Base-by-base conservation (phyloP, 2,113 vertebrate genomes). In the Epinephelus moara region DNA sequence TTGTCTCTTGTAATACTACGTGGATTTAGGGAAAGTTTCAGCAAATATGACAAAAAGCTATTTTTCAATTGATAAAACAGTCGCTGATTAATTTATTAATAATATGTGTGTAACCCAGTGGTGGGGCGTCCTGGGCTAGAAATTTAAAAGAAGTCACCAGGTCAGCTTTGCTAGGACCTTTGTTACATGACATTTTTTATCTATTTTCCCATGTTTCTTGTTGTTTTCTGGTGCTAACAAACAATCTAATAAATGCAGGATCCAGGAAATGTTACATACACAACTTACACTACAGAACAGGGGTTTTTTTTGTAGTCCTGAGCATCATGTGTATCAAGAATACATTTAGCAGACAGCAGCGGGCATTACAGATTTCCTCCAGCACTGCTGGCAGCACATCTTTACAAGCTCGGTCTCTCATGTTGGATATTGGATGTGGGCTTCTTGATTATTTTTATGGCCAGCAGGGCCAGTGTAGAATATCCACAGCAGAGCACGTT, bases 381-480 rank as follows among this genome's bases (percentile, higher is more conserved):
- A 62, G 76, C 21, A 61, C 27, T 45, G 6, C 52, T 50, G 25
- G 25, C 78, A 69, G 49, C 64, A 72, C 18, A 33, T 50, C 68
- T 64, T 74, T 23, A 60, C 52, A 67, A 75, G 70, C 60, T 55
- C 18, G 2, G 23, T 81, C 42, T 81, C 68, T 73, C n/a, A 56
- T 75, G 23, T 49, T 71, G 18, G 21, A 76, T 63, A 68, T 14
- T 71, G 62, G 63, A 82, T 53, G 23, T 59, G 25, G 37, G 11
- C 25, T 59, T 12, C n/a, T 13, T 75, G 78, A 69, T 84, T 75
- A 75, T 79, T 71, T 69, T 87, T 66, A 17, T n/a, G 61, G 37
- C 53, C 67, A 15, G 49, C 50, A 75, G 40, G 52, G 14, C 12
- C 33, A 30, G 47, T 74, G 56, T 49, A 73, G 75, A 60, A 61